phyloP scores from a whole-genome alignment of 2,888 invertebrate genomes.

The Pandemis cinnamomeana region DNA sequence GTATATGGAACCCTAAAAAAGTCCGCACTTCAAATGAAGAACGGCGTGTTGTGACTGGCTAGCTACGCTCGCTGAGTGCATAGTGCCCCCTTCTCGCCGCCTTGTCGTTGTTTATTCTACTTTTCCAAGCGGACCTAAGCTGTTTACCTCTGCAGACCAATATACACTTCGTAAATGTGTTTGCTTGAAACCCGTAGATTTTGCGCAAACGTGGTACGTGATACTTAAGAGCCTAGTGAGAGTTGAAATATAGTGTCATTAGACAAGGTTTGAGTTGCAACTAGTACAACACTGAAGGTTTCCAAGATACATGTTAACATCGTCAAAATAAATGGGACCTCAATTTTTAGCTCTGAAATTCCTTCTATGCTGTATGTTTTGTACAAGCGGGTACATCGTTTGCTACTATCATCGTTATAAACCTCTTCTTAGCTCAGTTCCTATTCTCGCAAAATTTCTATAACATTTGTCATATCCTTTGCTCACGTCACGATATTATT shows the following conservation, averaged over 20 bases:
- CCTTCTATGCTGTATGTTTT: not conserved
- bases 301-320: too few species aligned
- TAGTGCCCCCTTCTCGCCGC: constrained; percentile 25
- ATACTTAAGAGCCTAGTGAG: not conserved
- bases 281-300: not conserved
- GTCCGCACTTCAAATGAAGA: not conserved
- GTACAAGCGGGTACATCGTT: not conserved
- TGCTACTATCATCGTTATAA: constrained; percentile 19
- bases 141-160: constrained; percentile 28
- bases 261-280: not conserved
- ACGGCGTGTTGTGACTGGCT: constrained; percentile 16
- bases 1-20: not conserved
- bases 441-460: constrained; percentile 51
- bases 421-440: constrained; percentile 43
- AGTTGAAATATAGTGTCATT: not conserved
- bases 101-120: constrained; percentile 60
- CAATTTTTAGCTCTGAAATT: not conserved
- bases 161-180: constrained; percentile 24
- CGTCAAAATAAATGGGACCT: not conserved
- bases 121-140: constrained; percentile 45
- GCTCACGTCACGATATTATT: constrained; percentile 67
- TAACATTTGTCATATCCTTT: constrained; percentile 60
- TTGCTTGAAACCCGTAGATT: constrained; percentile 5
- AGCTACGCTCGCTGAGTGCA: constrained; percentile 26
- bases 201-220: not conserved